Evolutionary conservation across 2,888 invertebrate genomes (phyloP), one percentile per base, ranked within the genome.

Genomic region (Gnatocerus cornutus): DNA sequence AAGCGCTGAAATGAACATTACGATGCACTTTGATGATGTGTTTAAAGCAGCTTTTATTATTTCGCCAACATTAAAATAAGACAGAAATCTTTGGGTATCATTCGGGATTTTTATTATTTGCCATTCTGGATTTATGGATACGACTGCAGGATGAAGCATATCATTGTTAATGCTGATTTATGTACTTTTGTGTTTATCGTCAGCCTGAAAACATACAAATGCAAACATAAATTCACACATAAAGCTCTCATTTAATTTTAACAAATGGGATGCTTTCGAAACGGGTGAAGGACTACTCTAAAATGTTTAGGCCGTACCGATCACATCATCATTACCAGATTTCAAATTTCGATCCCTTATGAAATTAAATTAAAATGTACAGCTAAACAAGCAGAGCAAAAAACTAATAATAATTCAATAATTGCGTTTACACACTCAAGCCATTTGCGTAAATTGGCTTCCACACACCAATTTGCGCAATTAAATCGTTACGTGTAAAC

Each of bases 101-200:
- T 48, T 50, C 61, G 12, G 59, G 46, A 43, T 58, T 58, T 46
- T 59, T 59, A 59, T 61, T 50, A 61, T 61, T 39, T 61, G 7
- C 50, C 33, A 33, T 59, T 59, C 46, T 14, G 16, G 46, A 48
- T 59, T 46, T 59, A 46, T 59, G 59, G 59, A 59, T 48, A 46
- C 14, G 27, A 59, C 59, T 46, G 10, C 39, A 29, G 48, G 48
- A 48, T 48, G 48, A 48, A 48, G 48, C 37, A 43, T 41, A 59
- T 46, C 59, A 16, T 59, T 59, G 59, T 59, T 45, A 59, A 59
- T 59, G 46, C 43, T 58, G 58, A 58, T 58, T 58, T 58, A 58
- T 45, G 43, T 43, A 58, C 43, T 58, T 30, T 29, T 10, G 16
- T 58, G 13, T 43, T 43, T 37, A 37, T 37, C 37, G 37, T n/a